phyloP scores from a whole-genome alignment of 2,113 vertebrate species.

The Microtus pennsylvanicus region DNA sequence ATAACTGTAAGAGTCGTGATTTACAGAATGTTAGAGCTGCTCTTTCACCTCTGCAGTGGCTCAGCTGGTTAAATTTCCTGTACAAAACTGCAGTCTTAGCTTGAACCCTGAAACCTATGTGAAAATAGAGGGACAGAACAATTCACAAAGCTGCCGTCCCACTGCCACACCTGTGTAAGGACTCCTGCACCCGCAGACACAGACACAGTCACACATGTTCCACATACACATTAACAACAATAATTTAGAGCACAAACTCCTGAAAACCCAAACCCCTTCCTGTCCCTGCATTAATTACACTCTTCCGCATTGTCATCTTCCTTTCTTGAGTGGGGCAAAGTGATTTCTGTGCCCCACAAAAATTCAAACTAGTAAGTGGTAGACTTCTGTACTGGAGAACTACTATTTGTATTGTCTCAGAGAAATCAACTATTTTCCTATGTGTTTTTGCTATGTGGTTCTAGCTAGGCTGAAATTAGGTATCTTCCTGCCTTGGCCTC shows the following conservation, averaged over 20 bases:
- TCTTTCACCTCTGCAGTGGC: not conserved
- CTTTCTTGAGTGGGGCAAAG: slow-evolving; percentile 1
- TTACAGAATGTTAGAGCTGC: not conserved
- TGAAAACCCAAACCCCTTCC: slow-evolving; percentile 8
- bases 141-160: not conserved
- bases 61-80: not conserved
- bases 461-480: not conserved
- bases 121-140: not conserved
- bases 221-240: not conserved
- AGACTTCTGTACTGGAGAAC: not conserved
- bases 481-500: not conserved
- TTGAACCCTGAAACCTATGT: not conserved
- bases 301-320: slow-evolving; percentile 13
- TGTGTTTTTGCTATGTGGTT: not conserved
- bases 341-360: not conserved
- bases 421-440: not conserved
- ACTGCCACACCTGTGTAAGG: too few relatives aligned
- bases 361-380: not conserved
- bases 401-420: not conserved
- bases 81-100: not conserved
- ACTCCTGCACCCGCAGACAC: not conserved
- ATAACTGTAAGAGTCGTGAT: slow-evolving; percentile 3
- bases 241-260: not conserved
- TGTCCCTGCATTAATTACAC: not conserved
- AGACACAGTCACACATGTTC: not conserved